Evolutionary conservation across 2,113 vertebrate species (phyloP), one percentile per base, ranked within the genome.

Genomic region (Ophthalmotilapia sp.): DNA sequence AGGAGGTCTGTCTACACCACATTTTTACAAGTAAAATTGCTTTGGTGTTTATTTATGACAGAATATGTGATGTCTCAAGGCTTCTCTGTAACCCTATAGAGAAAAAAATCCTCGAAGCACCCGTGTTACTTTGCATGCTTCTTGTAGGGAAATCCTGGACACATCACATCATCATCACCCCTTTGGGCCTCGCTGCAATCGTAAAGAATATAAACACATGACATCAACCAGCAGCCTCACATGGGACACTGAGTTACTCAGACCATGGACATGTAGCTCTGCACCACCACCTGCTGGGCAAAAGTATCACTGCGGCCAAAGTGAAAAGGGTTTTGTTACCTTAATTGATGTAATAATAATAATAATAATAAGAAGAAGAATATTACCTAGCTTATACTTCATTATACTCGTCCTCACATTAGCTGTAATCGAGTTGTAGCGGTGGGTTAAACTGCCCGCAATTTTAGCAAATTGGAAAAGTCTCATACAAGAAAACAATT

Each of bases 251-350:
- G 42, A 55, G 31, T 19, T 56, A 33, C 51, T 56, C 51, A 26
- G 33, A 26, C 33, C 70, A 4, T 12, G 6, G n/a, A 68, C 29
- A 82, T 15, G 21, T 33, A 81, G 77, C 47, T 79, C 83, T 81
- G 75, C 13, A 49, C 19, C 56, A 6, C 90, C 88, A 84, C 77
- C 90, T 88, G 49, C 86, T 81, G 90, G 80, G 9, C 21, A 49
- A 12, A 73, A 2, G n/a, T 3, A 38, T 55, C 49, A 84, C 51
- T 86, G 51, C 10, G 1, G 6, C 70, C 42, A 49, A 77, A 49
- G 26, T n/a, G 9, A 19, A 49, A 77, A 49, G 12, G 9, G 23
- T 12, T 31, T 31, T 75, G 23, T 49, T 47, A 31, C 23, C 17
- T 12, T 45, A 45, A 45, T 45, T 26, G 17, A 26, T 70, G 14